phyloP scores from a whole-genome alignment of 2,888 invertebrate genomes.

The Lasioglossum figueresi region DNA sequence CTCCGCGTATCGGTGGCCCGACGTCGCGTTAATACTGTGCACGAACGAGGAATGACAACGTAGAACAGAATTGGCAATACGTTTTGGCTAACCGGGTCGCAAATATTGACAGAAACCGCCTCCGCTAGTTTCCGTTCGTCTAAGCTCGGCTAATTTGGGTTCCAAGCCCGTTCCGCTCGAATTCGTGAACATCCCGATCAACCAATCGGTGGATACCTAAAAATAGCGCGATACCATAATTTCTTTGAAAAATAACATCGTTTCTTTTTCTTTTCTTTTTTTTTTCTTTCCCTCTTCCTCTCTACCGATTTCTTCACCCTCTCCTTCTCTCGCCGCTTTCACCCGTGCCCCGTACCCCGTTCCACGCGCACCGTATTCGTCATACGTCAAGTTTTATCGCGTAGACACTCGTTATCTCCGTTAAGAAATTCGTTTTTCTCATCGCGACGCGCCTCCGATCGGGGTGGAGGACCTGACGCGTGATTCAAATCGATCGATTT shows the following conservation, averaged over 20 bases:
- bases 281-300: neutral
- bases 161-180: conserved; percentile 59
- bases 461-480: conserved; percentile 1
- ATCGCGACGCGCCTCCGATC: neutral
- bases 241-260: conserved; percentile 50
- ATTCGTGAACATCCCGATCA: conserved; percentile 54
- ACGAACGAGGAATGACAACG: conserved; percentile 45
- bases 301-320: neutral
- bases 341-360: conserved; percentile 2
- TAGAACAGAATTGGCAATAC: conserved; percentile 27
- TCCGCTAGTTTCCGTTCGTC: conserved; percentile 3
- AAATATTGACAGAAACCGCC: conserved; percentile 45
- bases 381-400: conserved; percentile 45
- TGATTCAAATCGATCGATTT: conserved; percentile 41
- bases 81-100: conserved; percentile 18
- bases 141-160: conserved; percentile 60
- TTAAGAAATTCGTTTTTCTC: conserved; percentile 3
- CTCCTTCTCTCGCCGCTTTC: conserved; percentile 30
- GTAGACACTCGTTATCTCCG: conserved; percentile 19
- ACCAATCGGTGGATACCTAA: conserved; percentile 52
- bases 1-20: conserved; percentile 1
- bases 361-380: conserved; percentile 31
- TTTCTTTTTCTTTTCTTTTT: conserved; percentile 21
- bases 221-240: conserved; percentile 61
- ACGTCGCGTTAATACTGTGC: neutral